Percentiles rank a stretch among this genome's conserved stretches.
Evolutionary conservation across 2,888 invertebrate genomes (phyloP).

Genomic region (Linnaemya vulpina): DNA sequence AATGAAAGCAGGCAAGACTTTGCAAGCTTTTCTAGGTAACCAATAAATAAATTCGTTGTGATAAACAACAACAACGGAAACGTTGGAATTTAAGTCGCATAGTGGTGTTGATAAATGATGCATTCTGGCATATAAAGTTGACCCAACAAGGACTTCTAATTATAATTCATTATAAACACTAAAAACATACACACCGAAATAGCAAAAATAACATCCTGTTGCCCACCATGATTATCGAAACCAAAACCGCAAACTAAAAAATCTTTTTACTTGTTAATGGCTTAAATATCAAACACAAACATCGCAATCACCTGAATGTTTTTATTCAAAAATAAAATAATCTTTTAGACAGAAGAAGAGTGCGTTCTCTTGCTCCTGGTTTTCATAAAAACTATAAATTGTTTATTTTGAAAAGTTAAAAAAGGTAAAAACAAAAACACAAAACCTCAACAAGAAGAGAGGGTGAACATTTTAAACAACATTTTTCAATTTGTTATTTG

Average conservation of each 20-base stretch:
- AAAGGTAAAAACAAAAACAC: conserved; percentile 35
- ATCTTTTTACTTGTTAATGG: conserved; percentile 54
- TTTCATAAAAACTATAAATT: conserved; percentile 20
- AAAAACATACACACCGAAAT: background rate
- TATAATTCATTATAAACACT: background rate
- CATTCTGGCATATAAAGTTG: too few relatives aligned
- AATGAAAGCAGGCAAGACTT: too few relatives aligned
- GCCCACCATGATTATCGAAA: background rate
- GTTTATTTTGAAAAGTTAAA: conserved; percentile 24
- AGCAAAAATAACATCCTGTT: background rate
- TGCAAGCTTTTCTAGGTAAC: too few relatives aligned
- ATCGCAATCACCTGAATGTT: conserved; percentile 50
- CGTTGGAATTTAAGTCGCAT: too few relatives aligned
- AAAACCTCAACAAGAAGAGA: conserved; percentile 30
- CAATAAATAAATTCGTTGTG: too few relatives aligned
- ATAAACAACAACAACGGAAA: too few relatives aligned
- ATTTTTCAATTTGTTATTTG: conserved; percentile 71
- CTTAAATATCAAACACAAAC: conserved; percentile 31
- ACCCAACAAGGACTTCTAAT: too few relatives aligned
- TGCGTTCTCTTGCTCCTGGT: background rate
- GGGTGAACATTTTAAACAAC: conserved; percentile 60
- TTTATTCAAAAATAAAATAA: conserved; percentile 41
- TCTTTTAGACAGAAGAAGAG: background rate
- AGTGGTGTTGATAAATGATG: too few relatives aligned
- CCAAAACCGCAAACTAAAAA: conserved; percentile 61